Base-by-base conservation (phyloP, 1,140 invertebrate species). In the Agraylea sexmaculata region DNA sequence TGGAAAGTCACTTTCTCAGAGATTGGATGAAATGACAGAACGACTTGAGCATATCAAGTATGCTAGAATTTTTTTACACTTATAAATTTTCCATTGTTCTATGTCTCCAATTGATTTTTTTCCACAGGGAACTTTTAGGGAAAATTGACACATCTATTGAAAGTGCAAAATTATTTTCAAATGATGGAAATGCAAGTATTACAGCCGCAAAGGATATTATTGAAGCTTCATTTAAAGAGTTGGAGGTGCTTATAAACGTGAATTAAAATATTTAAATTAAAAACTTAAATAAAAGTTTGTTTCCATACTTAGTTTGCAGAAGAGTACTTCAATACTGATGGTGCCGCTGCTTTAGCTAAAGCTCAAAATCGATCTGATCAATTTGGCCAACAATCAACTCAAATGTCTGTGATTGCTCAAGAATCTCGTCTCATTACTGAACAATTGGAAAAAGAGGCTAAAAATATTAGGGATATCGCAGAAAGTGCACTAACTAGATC, bases 321-420 rank as follows among this genome's bases (percentile, higher is more conserved):
- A 38, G 73, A 82, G 45, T 80, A 82, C 48, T 66, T 94, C 15
- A 78, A 84, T 37, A 78, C 75, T 1, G 85, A 92, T 54, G 90
- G 88, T 3, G 68, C 70, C 15, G 69, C 71, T 16, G 87, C 88
- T 0, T 60, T 94, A 28, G 60, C 73, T 1, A 80, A 83, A 50
- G 91, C 91, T 0, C 73, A 77, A 53, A 77, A 84, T 49, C 77
- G 86, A 27, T 87, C 89, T 0, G 73, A 78, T 29, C 77, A 87
- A 59, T 87, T 89, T 58, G 91, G 90, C 4, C 81, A 89, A 47
- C 86, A 93, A 54, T 93, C 87, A 12, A 72, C 83, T 16, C 78
- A 87, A 50, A 94, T 96, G 84, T 89, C 89, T 1, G 70, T 78
- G 11, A 86, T 94, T 30, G 88, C 92, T 0, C 75, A 86, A 40